Base-by-base conservation (phyloP, 2,888 invertebrate genomes). In the Melinopterus prodromus region DNA sequence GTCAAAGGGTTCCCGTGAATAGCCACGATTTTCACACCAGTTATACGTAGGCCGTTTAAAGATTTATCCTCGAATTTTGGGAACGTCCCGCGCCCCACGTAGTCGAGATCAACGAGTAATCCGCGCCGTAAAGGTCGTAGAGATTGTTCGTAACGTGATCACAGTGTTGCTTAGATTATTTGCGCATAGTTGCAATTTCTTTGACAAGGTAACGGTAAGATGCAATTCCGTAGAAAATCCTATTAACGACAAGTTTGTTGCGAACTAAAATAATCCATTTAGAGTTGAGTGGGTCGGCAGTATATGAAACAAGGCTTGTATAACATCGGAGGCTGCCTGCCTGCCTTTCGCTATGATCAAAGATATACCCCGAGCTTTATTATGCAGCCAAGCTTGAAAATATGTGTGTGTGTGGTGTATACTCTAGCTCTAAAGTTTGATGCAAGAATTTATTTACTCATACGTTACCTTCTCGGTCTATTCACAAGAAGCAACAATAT, bases 171-270 rank as follows among this genome's bases (percentile, higher is more conserved):
- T 53, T 53, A 53, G 53, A 53, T 77, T 69, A 70, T 77, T 70
- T 77, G 70, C 77, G 69, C 35, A 69, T 70, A 77, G 35, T 77
- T 77, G 38, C 77, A 70, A 77, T 77, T 70, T 77, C 77, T 77
- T 70, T 16, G 70, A 70, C 70, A 77, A 74, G 74, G 74, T 74
- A 74, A 74, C 74, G 74, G 35, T 36, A 14, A 69, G 69, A 69
- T 69, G 35, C 70, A 78, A 78, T 72, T 78, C 71, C 74, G 72
- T 38, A 36, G 71, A 78, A 74, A 78, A 78, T 78, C 78, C 38
- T 78, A 78, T 78, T 78, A 78, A 78, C 71, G 36, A 72, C 74
- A 72, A 78, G 78, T 78, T 78, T 72, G 78, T 37, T 77, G 78
- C 71, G 37, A 78, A 78, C 78, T 78, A 78, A 71, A 78, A 78